Evolutionary conservation across 1,140 invertebrate species (phyloP), one percentile per base, ranked within the genome.

Genomic region (Meloidogyne hapla): DNA sequence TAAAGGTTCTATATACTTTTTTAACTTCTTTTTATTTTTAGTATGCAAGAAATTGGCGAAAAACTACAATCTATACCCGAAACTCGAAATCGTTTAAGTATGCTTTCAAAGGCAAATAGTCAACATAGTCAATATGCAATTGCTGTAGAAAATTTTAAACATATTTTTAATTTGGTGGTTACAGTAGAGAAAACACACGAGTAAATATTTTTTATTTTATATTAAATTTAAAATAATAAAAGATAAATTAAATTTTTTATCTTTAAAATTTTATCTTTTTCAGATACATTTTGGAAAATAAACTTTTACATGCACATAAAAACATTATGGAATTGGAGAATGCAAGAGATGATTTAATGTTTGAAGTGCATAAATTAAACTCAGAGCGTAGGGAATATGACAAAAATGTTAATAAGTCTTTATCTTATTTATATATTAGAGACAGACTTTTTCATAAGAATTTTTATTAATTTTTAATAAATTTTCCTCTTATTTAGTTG

Each of bases 111-210:
- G 78, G 95, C 98, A 88, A 96, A 96, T 87, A 93, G 93, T 78
- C 91, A 92, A 23, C 94, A 98, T 88, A 89, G 89, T 82, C 90
- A 99, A 88, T 96, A 97, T 88, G 94, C 94, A 0, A 96, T 95
- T 13, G 95, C 96, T 1, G 95, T 95, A 90, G 95, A 98, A 85
- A 98, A 98, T 88, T 89, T 99, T 6, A 98, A 96, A 87, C 94
- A 98, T 85, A 96, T 99, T 75, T 97, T 98, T 83, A 97, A 94
- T 64, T 94, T 99, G 0, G 94, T 94, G 13, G 94, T 96, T 85
- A 96, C 93, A 89, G 93, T 99, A 1, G 92, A 93, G 73, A 95
- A 94, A 88, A 97, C 95, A 0, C 92, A 94, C 83, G 92, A 93
- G 69, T 64, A 68, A 15, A 93, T 4, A 71, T 23, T 71, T 48